Evolutionary conservation across 2,797 vertebrate genomes (phyloP).

Genomic region (Holocentrus rufus): DNA sequence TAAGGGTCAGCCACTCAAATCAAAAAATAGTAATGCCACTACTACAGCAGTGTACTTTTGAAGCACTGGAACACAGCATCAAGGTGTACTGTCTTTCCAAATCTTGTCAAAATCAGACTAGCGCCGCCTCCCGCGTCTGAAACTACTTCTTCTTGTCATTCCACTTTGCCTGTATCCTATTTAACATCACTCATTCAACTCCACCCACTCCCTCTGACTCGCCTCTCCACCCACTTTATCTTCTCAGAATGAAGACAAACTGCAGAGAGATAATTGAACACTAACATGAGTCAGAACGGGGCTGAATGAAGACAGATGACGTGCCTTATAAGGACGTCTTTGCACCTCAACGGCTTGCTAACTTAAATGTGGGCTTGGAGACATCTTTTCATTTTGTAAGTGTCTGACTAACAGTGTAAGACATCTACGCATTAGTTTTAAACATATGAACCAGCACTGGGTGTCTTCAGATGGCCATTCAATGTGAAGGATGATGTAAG

Average conservation of each 20-base stretch:
- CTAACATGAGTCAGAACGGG: slow-evolving; percentile 58
- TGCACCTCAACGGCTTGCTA: slow-evolving; percentile 22
- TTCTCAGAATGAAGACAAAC: slow-evolving; percentile 66
- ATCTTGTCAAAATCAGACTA: too few species aligned
- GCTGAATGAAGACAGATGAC: slow-evolving; percentile 67
- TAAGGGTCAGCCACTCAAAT: too few species aligned
- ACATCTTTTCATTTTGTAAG: too few species aligned
- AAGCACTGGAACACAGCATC: too few species aligned
- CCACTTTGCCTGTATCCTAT: slow-evolving; percentile 27
- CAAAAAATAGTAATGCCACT: too few species aligned
- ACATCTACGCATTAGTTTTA: too few species aligned
- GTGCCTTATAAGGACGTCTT: slow-evolving; percentile 29
- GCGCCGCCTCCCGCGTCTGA: not conserved
- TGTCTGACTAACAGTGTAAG: too few species aligned
- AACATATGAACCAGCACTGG: too few species aligned
- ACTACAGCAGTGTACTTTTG: too few species aligned
- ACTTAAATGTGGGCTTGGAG: too few species aligned
- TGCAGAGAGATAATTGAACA: slow-evolving; percentile 63
- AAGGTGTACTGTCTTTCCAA: too few species aligned
- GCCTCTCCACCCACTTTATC: slow-evolving; percentile 42
- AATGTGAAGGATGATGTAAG: slow-evolving; percentile 13
- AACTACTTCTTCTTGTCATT: slow-evolving; percentile 14
- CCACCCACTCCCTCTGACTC: not conserved
- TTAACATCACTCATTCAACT: slow-evolving; percentile 43
- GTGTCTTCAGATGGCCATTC: too few species aligned